Base-by-base conservation (phyloP, 2,888 invertebrate species). In the Ophioninae sp. region DNA sequence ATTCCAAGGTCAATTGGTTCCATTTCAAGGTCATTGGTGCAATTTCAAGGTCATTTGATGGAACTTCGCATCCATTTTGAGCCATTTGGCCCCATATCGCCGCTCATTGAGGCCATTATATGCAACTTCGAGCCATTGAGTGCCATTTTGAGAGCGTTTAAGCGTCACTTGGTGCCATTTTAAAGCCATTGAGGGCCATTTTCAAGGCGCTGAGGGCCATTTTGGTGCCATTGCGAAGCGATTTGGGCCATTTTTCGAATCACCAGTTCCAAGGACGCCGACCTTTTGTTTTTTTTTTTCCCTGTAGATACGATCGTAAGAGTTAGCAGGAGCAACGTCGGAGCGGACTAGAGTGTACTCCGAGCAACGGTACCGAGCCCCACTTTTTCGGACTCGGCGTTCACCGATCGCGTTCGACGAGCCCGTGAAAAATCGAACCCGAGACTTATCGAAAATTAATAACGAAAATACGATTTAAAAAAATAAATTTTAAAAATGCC, bases 291-390 rank as follows among this genome's bases (percentile, higher is more conserved):
- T 67, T 23, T 20, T 67, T 39, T 20, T 67, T 44, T 44, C 41
- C 44, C 20, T 13, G 44, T 44, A 44, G 44, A 44, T 44, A 44
- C 44, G 44, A 44, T 13, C 44, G 44, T 10, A 44, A 44, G 13
- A 44, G 44, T 44, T 44, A 44, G 8, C 44, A 10, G 44, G 56
- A 70, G 39, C 62, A 17, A 69, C 50, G 70, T 64, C 61, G 41
- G 21, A n/a, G 56, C 20, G 21, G 10, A 21, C n/a, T 50, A 44
- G 30, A 65, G 44, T 50, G 65, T 70, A 61, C 65, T 1, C 0
- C 44, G 61, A 39, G 21, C 81, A 86, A 85, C 86, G 86, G 86
- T 83, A 85, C 77, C 82, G 82, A 85, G 83, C 76, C 85, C 85
- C 83, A 85, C 85, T 85, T 86, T 30, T 74, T 78, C 64, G 44